Conservation (phyloP, 2,888 invertebrate genomes). For the Octonoba sinensis region DNA sequence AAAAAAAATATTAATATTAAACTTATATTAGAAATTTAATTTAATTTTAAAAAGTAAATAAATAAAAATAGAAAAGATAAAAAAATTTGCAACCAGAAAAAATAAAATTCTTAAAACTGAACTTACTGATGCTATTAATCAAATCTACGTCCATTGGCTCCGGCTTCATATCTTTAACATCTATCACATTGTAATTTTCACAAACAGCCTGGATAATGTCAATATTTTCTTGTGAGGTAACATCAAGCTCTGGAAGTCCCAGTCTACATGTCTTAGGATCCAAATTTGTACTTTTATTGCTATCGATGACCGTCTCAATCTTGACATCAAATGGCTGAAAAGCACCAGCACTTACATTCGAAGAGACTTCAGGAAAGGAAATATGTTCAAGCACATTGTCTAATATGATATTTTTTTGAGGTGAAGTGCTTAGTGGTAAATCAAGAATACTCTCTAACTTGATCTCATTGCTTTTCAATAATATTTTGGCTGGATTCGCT, state of each 20-base stretch:
- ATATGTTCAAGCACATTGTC: neutral
- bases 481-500: too few relatives aligned
- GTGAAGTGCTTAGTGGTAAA: neutral
- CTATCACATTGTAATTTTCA: constrained; percentile 36
- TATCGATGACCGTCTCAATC: neutral
- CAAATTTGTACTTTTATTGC: neutral
- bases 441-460: neutral
- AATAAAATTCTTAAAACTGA: neutral
- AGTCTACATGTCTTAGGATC: neutral
- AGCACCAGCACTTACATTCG: too few relatives aligned
- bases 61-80: too few relatives aligned
- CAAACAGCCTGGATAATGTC: constrained; percentile 16
- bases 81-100: neutral
- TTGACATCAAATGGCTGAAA: neutral
- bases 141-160: neutral
- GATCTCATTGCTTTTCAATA: neutral
- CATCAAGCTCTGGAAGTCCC: neutral
- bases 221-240: constrained; percentile 12
- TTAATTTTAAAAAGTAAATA: too few relatives aligned
- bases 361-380: neutral
- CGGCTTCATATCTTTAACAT: constrained; percentile 9
- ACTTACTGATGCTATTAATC: neutral
- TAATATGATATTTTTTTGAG: neutral
- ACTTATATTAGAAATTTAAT: too few relatives aligned
- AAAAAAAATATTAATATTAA: too few relatives aligned